Base-by-base conservation (phyloP, 2,888 invertebrate species). In the Crematogaster levior region DNA sequence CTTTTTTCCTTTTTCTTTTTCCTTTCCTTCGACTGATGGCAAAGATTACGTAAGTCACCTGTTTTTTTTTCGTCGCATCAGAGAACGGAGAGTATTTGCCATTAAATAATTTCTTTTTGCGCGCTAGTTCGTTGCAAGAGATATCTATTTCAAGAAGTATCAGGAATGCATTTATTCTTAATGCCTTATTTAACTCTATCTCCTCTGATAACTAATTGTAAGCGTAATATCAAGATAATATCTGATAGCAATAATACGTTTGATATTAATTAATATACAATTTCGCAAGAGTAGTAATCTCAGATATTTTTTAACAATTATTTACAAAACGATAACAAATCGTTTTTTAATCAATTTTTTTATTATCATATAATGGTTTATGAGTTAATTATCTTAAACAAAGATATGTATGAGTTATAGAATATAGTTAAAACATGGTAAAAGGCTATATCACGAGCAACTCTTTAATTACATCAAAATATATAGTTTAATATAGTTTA, bases 31-130 rank as follows among this genome's bases (percentile, higher is more conserved):
- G 40, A 56, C 4, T 21, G 43, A 70, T 56, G 21, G 21, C 68
- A 18, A 70, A 34, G 56, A 79, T 79, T 79, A 70, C 77, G 77
- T 56, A 70, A 79, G 70, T 77, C 15, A 40, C 15, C n/a, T 3
- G 66, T 65, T 77, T 68, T 63, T 66, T 68, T n/a, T 34, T 34
- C 34, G 48, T 9, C 27, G 15, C 40, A 7, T 1, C n/a, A 27
- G 37, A 34, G 66, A 66, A 51, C n/a, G 15, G 43, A 56, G 12
- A 70, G 2, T 79, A 79, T 30, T 18, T 21, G 56, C 48, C 30
- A 30, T 75, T 68, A 40, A 40, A 40, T 34, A 53, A 53, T 21
- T 70, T 27, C 12, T 46, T 65, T 12, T 53, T 70, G 34, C 43
- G 24, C 12, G 15, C 66, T 65, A 18, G n/a, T 51, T 24, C 7